Percentiles rank a stretch among this genome's conserved stretches.
phyloP scores from a whole-genome alignment of 2,797 vertebrate genomes.

The Enteromius trimaculatus region DNA sequence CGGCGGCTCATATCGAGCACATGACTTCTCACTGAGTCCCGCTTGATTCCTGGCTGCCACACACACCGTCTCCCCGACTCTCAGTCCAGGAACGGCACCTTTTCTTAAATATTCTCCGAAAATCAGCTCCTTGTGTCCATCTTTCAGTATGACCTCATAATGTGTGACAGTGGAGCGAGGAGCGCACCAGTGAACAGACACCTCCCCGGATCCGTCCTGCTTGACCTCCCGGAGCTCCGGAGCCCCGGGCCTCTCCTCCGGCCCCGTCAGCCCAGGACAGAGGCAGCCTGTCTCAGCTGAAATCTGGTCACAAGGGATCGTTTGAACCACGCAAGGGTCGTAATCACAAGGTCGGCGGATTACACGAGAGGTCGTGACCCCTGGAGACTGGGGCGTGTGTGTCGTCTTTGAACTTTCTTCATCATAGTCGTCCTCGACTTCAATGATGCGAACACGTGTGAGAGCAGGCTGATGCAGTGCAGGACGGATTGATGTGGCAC shows the following conservation, averaged over 20 bases:
- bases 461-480: slow-evolving; percentile 54
- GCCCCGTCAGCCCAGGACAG: slow-evolving; percentile 80
- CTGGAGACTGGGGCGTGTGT: neutral
- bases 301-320: slow-evolving; percentile 74
- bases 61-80: slow-evolving; percentile 75
- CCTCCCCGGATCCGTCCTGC: slow-evolving; percentile 57
- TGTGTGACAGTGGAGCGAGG: slow-evolving; percentile 77
- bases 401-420: slow-evolving; percentile 7
- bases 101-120: slow-evolving; percentile 63
- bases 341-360: slow-evolving; percentile 68
- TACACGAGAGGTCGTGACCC: neutral
- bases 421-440: neutral
- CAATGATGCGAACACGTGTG: slow-evolving; percentile 59
- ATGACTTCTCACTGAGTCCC: slow-evolving; percentile 73
- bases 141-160: slow-evolving; percentile 74
- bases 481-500: slow-evolving; percentile 32
- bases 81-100: slow-evolving; percentile 68
- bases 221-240: slow-evolving; percentile 72
- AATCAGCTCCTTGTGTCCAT: neutral
- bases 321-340: slow-evolving; percentile 77
- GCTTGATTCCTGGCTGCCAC: slow-evolving; percentile 79
- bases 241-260: slow-evolving; percentile 61
- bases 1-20: slow-evolving; percentile 61
- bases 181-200: slow-evolving; percentile 83
- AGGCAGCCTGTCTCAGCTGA: slow-evolving; percentile 58